These are phyloP conservation scores for Physocephala rufipes DNA, from an alignment of 2,888 invertebrate species.

Conservation along the genomic window DNA sequence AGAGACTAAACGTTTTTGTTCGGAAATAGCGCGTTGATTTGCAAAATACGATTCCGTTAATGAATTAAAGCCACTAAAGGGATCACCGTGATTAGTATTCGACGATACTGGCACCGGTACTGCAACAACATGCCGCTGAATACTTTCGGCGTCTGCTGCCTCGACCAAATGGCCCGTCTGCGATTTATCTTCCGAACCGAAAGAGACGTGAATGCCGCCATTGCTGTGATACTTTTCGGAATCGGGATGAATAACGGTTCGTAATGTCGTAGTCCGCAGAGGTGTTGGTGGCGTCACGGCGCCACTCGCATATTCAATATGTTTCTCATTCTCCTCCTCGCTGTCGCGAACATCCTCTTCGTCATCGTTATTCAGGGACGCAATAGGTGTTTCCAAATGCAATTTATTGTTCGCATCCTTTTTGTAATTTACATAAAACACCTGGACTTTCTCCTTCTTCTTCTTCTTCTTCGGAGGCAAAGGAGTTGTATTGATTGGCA, in stretches of 20 bases:
- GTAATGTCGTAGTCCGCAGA: slow-evolving; percentile 78
- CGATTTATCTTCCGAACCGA: slow-evolving; percentile 73
- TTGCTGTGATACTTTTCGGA: slow-evolving; percentile 84
- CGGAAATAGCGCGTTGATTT: slow-evolving; percentile 56
- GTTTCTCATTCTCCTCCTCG: slow-evolving; percentile 65
- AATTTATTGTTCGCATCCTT: slow-evolving; percentile 81
- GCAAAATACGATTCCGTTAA: slow-evolving; percentile 33
- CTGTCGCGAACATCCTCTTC: slow-evolving; percentile 73
- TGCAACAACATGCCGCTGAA: slow-evolving; percentile 73
- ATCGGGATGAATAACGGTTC: slow-evolving; percentile 87
- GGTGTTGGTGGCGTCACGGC: slow-evolving; percentile 69
- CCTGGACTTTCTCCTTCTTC: slow-evolving; percentile 86
- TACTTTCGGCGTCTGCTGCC: slow-evolving; percentile 72
- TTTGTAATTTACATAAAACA: slow-evolving; percentile 90
- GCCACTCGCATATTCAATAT: slow-evolving; percentile 65
- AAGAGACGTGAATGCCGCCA: slow-evolving; percentile 83
- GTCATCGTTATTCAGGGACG: slow-evolving; percentile 77
- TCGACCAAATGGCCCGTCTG: slow-evolving; percentile 66
- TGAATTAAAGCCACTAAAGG: slow-evolving; percentile 32
- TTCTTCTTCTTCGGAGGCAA: slow-evolving; percentile 67
- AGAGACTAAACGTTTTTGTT: not conserved
- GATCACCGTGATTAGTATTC: not conserved
- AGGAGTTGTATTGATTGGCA: slow-evolving; percentile 71
- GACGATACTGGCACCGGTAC: slow-evolving; percentile 53
- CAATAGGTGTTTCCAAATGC: slow-evolving; percentile 81